Percentiles rank a stretch among this genome's conserved stretches.
Evolutionary conservation across 92 coral and sea anemone genomes (phyloP).

Genomic region (Porites divaricata): DNA sequence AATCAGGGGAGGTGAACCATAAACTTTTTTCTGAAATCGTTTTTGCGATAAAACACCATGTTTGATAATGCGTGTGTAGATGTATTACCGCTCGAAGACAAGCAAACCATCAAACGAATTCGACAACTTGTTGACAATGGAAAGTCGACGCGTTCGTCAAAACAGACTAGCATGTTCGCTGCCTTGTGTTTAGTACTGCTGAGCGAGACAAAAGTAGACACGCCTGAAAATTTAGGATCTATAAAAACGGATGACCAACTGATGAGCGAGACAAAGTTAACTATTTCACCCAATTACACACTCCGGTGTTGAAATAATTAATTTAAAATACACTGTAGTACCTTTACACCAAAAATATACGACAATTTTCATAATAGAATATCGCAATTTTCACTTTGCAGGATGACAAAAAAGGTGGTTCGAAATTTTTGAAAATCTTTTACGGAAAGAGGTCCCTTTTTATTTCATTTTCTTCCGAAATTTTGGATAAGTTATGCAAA

Average conservation of each 20-base stretch:
- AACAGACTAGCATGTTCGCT: too few relatives aligned
- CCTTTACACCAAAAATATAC: neutral
- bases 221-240: neutral
- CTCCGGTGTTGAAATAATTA: neutral
- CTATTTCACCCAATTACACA: neutral
- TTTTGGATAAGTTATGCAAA: neutral
- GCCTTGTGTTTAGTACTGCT: too few relatives aligned
- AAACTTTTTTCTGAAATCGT: neutral
- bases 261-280: neutral
- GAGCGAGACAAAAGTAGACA: neutral
- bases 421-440: neutral
- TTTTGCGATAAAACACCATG: neutral
- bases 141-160: neutral
- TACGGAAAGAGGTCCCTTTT: neutral
- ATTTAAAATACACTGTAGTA: neutral
- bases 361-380: neutral
- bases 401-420: neutral
- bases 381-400: neutral
- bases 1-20: neutral
- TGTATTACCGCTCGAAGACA: neutral
- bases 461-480: neutral
- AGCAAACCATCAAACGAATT: too few relatives aligned
- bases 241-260: neutral
- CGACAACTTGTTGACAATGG: neutral
- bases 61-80: neutral